A percentile compares a stretch with the other conserved stretches of the same genome.
phyloP scores from a whole-genome alignment of 1,140 invertebrate species.

The Solen grandis region DNA sequence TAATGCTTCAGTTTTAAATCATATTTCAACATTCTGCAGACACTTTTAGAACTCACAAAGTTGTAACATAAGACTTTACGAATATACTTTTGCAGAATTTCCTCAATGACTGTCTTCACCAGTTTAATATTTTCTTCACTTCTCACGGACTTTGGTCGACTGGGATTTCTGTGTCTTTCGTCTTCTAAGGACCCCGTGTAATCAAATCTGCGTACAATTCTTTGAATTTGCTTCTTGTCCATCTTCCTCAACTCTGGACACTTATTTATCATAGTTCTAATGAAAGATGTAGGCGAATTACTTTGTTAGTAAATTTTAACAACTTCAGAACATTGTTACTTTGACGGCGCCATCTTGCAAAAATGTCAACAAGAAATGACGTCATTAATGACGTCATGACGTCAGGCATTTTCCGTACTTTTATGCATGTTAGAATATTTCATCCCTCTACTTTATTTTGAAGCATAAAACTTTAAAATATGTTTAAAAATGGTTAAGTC shows the following conservation, averaged over 20 bases:
- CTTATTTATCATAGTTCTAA: constrained; percentile 9
- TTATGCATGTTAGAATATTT: too few relatives aligned
- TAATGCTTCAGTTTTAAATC: constrained; percentile 13
- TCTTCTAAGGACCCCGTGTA: neutral
- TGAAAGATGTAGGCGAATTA: neutral
- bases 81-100: constrained; percentile 1
- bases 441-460: too few relatives aligned
- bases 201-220: constrained; percentile 18
- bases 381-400: constrained; percentile 17
- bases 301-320: constrained; percentile 25
- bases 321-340: neutral
- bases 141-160: constrained; percentile 3
- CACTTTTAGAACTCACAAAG: neutral
- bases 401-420: neutral
- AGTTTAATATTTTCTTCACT: neutral
- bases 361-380: constrained; percentile 13
- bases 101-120: neutral
- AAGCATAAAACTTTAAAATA: too few relatives aligned
- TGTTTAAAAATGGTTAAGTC: too few relatives aligned
- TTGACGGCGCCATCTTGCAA: constrained; percentile 33
- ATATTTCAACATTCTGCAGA: constrained; percentile 1
- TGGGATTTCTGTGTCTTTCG: neutral
- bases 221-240: neutral
- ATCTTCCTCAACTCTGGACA: neutral
- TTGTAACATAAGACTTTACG: neutral